A percentile compares a stretch with the other conserved stretches of the same genome.
phyloP scores from a whole-genome alignment of 2,888 invertebrate genomes.

The Agriopis aurantiaria region DNA sequence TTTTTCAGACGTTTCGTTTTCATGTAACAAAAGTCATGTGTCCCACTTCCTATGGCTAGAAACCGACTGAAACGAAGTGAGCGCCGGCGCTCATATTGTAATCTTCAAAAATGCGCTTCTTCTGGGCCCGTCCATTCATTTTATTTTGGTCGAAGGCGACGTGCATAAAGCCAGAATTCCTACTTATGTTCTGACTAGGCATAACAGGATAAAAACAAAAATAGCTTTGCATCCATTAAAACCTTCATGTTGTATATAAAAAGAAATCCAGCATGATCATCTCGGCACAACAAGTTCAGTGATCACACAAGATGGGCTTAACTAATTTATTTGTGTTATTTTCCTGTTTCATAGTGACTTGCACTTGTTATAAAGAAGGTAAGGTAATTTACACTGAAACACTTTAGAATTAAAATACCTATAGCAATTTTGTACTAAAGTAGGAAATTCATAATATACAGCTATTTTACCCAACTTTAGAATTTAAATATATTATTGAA shows the following conservation, averaged over 20 bases:
- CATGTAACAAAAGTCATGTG: too few species aligned
- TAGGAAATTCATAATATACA: too few species aligned
- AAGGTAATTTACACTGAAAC: slow-evolving; percentile 11
- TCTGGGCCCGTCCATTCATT: too few species aligned
- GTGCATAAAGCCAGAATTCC: background rate
- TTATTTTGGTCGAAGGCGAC: too few species aligned
- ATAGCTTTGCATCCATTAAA: background rate
- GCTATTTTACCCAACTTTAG: too few species aligned
- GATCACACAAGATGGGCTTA: slow-evolving; percentile 41
- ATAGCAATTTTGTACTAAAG: background rate
- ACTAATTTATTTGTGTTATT: slow-evolving; percentile 37
- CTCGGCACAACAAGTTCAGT: slow-evolving; percentile 33
- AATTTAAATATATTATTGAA: too few species aligned
- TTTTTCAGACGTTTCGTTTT: too few species aligned
- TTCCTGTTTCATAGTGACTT: slow-evolving; percentile 41
- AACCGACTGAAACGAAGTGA: too few species aligned
- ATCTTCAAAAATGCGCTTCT: too few species aligned
- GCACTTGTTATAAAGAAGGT: slow-evolving; percentile 36
- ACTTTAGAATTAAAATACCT: background rate
- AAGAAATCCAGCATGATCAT: slow-evolving; percentile 10
- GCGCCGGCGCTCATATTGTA: too few species aligned
- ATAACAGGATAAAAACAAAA: background rate
- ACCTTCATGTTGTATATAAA: slow-evolving; percentile 24
- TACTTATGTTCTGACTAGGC: background rate
- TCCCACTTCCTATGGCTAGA: too few species aligned